Percentiles rank a stretch among this genome's conserved stretches.
Evolutionary conservation across 2,888 invertebrate genomes (phyloP).

Genomic region (Geotrupes spiniger): DNA sequence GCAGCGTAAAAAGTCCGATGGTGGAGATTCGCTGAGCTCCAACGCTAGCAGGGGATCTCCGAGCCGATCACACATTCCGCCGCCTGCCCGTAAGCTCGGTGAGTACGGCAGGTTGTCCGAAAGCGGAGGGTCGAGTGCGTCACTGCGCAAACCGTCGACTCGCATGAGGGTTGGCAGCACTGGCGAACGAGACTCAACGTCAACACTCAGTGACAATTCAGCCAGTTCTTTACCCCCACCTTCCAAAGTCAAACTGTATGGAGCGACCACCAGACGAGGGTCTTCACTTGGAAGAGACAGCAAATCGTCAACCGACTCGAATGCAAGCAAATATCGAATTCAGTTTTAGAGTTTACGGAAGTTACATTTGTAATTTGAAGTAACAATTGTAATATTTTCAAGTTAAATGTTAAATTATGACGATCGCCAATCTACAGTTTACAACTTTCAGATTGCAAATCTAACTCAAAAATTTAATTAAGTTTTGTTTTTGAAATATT

Average conservation of each 20-base stretch:
- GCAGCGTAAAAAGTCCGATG: conserved; percentile 28
- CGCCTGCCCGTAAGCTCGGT: conserved; percentile 54
- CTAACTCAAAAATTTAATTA: too few species aligned
- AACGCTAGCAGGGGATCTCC: conserved; percentile 49
- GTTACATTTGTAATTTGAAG: too few species aligned
- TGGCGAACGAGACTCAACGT: conserved; percentile 55
- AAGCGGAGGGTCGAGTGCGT: conserved; percentile 47
- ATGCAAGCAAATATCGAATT: conserved; percentile 70
- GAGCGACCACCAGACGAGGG: conserved; percentile 52
- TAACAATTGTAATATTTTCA: too few species aligned
- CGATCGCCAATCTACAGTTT: too few species aligned
- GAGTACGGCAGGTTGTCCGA: conserved; percentile 60
- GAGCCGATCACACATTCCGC: conserved; percentile 54
- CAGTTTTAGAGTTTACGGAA: conserved; percentile 58
- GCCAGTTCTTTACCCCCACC: conserved; percentile 61
- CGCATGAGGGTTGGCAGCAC: conserved; percentile 43
- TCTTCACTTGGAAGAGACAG: conserved; percentile 59
- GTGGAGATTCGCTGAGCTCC: conserved; percentile 47
- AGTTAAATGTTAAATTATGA: too few species aligned
- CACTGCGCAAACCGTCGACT: conserved; percentile 43
- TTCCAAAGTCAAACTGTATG: conserved; percentile 55
- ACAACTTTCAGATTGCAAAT: too few species aligned
- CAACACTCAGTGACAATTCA: conserved; percentile 56
- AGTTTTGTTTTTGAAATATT: too few species aligned
- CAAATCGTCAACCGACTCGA: conserved; percentile 49